Percentiles rank a stretch among this genome's conserved stretches.
Conservation (phyloP, 2,797 vertebrate genomes). For the Labeo calbasu region DNA sequence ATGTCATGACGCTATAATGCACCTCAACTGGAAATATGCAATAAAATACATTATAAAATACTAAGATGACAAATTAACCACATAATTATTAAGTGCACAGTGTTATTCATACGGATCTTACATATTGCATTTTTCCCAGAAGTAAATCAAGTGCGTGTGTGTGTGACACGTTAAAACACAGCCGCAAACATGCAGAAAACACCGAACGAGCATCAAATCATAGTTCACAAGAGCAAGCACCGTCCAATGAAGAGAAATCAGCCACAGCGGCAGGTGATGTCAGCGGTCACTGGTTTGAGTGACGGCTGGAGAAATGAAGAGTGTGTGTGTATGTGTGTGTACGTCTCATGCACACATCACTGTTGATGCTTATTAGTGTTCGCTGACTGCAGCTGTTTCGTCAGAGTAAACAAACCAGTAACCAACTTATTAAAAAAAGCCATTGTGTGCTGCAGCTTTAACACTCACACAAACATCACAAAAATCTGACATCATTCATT, state of each 20-base stretch:
- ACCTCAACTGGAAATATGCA: too few relatives aligned
- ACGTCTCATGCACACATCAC: neutral
- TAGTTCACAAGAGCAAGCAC: neutral
- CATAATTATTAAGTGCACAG: too few relatives aligned
- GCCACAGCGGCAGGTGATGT: neutral
- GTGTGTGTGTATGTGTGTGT: slow-evolving; percentile 6
- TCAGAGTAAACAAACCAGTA: slow-evolving; percentile 17
- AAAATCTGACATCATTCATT: neutral
- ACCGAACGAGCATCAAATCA: neutral
- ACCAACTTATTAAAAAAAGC: neutral
- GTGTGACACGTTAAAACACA: neutral
- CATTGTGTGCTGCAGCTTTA: neutral
- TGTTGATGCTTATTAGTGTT: slow-evolving; percentile 13
- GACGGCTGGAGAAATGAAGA: slow-evolving; percentile 12
- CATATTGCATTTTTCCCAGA: neutral
- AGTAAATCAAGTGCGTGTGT: neutral
- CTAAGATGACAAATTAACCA: too few relatives aligned
- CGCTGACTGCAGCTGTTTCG: slow-evolving; percentile 21
- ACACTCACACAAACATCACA: neutral
- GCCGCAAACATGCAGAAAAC: neutral
- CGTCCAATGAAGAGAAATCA: neutral
- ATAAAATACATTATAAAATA: too few relatives aligned
- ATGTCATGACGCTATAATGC: too few relatives aligned
- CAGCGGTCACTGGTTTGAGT: slow-evolving; percentile 9
- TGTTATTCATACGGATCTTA: neutral